Evolutionary conservation across 2,113 vertebrate species (phyloP).

Genomic region (Gasterosteus nipponicus): DNA sequence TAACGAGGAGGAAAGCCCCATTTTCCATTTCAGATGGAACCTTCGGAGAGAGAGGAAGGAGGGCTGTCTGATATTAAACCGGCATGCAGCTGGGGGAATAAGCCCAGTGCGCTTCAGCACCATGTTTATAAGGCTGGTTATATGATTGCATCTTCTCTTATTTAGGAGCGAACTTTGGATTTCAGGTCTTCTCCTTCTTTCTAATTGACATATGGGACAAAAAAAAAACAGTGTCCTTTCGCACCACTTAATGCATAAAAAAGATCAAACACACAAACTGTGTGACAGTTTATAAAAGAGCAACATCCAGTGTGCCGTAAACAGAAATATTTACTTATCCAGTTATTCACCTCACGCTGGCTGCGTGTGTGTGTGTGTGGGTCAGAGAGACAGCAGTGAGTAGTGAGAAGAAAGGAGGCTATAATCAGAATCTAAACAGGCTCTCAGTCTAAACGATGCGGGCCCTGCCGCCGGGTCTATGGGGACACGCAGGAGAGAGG

Average conservation of each 20-base stretch:
- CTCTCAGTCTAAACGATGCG: conserved; percentile 81
- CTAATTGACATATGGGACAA: conserved; percentile 4
- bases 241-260: neutral
- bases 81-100: conserved; percentile 22
- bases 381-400: conserved; percentile 34
- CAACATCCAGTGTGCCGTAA: conserved; percentile 2
- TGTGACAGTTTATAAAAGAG: conserved; percentile 7
- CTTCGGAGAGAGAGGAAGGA: conserved; percentile 38
- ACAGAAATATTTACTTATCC: conserved; percentile 44
- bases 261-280: conserved; percentile 4
- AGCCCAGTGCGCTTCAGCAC: conserved; percentile 13
- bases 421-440: conserved; percentile 83
- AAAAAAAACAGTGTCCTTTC: neutral
- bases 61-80: conserved; percentile 66
- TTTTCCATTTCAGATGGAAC: conserved; percentile 72
- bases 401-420: conserved; percentile 69
- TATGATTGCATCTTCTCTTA: conserved; percentile 34
- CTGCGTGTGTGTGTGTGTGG: conserved; percentile 16
- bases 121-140: conserved; percentile 37
- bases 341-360: conserved; percentile 49
- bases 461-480: conserved; percentile 70
- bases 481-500: conserved; percentile 69
- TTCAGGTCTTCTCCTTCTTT: conserved; percentile 30
- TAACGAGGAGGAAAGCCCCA: conserved; percentile 70
- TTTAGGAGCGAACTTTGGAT: conserved; percentile 41